Percentiles rank a stretch among this genome's conserved stretches.
Evolutionary conservation across 1,140 invertebrate genomes (phyloP).

Genomic region (Ladona fulva): DNA sequence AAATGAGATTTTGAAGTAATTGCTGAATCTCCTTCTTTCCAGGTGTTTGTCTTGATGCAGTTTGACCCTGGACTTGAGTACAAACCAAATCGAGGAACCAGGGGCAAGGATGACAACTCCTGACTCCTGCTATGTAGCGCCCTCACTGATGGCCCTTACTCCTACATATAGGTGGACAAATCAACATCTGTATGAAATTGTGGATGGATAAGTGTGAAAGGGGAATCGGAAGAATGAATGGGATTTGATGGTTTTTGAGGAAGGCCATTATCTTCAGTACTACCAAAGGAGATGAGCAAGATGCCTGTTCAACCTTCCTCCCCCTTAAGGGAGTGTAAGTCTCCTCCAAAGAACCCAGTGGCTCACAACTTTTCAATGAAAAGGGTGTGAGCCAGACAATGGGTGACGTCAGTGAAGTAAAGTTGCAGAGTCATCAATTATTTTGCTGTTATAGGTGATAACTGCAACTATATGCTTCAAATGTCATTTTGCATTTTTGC

Average conservation of each 20-base stretch:
- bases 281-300: background rate
- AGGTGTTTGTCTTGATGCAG: slow-evolving; percentile 95
- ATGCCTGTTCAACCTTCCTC: background rate
- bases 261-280: background rate
- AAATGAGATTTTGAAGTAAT: too few species aligned
- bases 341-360: background rate
- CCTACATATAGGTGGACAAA: slow-evolving; percentile 47
- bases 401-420: background rate
- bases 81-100: slow-evolving; percentile 66
- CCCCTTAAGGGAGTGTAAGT: background rate
- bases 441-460: slow-evolving; percentile 1
- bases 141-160: slow-evolving; percentile 86
- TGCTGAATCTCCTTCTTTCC: slow-evolving; percentile 16
- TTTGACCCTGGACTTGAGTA: slow-evolving; percentile 94
- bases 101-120: slow-evolving; percentile 82
- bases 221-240: background rate
- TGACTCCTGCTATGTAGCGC: slow-evolving; percentile 98
- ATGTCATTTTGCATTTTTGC: background rate
- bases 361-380: background rate
- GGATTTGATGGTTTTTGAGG: background rate
- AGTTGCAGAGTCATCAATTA: background rate
- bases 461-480: background rate
- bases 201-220: background rate
- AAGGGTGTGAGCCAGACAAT: background rate
- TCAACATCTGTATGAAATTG: slow-evolving; percentile 9